Base-by-base conservation (phyloP, 2,797 vertebrate species). In the Leuciscus waleckii region DNA sequence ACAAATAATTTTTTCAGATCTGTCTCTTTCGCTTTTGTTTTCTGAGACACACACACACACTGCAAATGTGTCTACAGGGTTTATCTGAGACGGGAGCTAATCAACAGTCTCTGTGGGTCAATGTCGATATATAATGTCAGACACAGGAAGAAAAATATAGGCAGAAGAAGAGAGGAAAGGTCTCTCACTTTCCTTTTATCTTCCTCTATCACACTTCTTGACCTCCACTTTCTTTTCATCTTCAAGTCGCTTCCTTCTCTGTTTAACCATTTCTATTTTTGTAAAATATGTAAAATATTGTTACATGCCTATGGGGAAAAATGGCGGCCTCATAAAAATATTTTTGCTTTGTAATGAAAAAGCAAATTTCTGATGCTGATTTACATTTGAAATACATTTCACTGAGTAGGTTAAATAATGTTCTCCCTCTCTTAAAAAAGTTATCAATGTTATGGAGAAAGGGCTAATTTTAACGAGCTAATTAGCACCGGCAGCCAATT, bases 11-110 rank as follows among this genome's bases (percentile, higher is more conserved):
- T 23, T 84, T 37, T 87, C 79, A 74, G 88, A 87, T 88, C 86
- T 74, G 3, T 8, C 13, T 88, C 79, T 89, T 35, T 23, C 32
- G 16, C 78, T 79, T 61, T 83, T 76, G 87, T 70, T 88, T 76
- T 19, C 56, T 6, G 75, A 79, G 46, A 41, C 21, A 41, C 35
- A 29, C 41, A 73, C 80, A 78, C 79, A 6, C 37, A 7, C 37
- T 17, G 51, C 76, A 84, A 86, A 79, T 87, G 85, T 75, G 79
- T 82, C 79, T 88, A 89, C 84, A 86, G 79, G 81, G 77, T 88
- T 85, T 87, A 88, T 89, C 86, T 89, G 43, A 69, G 54, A 61
- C 14, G 14, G 82, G 46, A 77, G 81, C 79, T 82, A 83, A 83
- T 82, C 83, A 84, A 67, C 85, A 81, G 85, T 70, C 68, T 81